Percentiles rank a stretch among this genome's conserved stretches.
phyloP scores from a whole-genome alignment of 2,113 vertebrate species.

The Pygoscelis adeliae region DNA sequence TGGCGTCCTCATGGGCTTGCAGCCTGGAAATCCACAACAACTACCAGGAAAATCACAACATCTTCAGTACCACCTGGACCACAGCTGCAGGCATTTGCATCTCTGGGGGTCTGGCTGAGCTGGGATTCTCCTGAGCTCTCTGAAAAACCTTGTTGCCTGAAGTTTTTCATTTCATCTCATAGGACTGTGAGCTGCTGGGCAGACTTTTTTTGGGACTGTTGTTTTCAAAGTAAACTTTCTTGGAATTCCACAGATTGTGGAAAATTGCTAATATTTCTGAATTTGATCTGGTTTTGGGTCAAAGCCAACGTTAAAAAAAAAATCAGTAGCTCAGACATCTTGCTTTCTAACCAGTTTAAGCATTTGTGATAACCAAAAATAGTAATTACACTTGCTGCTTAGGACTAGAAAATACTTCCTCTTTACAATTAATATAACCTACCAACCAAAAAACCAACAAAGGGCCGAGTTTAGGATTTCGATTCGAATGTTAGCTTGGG shows the following conservation, averaged over 20 bases:
- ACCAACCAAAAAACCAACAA: not conserved
- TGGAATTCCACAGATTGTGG: not conserved
- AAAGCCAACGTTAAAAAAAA: not conserved
- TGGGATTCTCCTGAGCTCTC: not conserved
- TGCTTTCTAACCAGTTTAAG: not conserved
- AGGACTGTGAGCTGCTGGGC: not conserved
- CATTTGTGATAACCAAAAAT: not conserved
- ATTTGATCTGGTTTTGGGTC: not conserved
- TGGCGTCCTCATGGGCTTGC: not conserved
- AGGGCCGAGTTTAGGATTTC: not conserved
- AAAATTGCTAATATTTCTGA: not conserved
- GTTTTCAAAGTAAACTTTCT: not conserved
- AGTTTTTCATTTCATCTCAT: not conserved
- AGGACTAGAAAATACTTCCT: not conserved
- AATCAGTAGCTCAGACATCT: not conserved
- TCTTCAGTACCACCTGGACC: not conserved
- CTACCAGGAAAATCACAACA: not conserved
- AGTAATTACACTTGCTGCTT: not conserved
- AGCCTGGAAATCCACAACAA: not conserved
- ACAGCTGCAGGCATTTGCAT: not conserved
- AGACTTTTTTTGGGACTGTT: not conserved
- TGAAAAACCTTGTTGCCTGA: not conserved
- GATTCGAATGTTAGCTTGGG: not conserved
- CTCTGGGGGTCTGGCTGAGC: not conserved
- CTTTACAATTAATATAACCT: not conserved